These are phyloP conservation scores for Sturnira hondurensis DNA, from an alignment of 2,113 vertebrate species.

Conservation along the genomic window DNA sequence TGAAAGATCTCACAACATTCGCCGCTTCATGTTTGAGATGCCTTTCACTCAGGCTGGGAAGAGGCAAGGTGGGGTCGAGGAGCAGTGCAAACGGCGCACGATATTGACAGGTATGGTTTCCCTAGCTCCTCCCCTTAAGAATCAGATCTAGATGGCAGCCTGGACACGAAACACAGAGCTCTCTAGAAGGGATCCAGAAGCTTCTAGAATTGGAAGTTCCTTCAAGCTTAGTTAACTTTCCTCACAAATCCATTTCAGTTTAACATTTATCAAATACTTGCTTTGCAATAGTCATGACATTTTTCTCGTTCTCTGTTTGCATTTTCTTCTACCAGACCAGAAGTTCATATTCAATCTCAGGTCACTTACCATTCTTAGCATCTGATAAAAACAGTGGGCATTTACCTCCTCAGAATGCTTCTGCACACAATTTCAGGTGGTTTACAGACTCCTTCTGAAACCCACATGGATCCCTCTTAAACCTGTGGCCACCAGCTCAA, in stretches of 20 bases:
- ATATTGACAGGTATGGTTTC: conserved; percentile 89
- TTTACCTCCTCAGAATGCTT: neutral
- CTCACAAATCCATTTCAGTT: neutral
- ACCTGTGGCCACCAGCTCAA: neutral
- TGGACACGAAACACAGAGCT: neutral
- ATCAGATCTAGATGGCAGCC: neutral
- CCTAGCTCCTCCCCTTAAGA: accelerated
- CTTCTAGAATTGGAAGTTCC: neutral
- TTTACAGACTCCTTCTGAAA: neutral
- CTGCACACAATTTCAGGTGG: neutral
- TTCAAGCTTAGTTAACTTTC: neutral
- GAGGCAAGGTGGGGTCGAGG: conserved; percentile 94
- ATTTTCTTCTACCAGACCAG: neutral
- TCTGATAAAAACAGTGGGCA: neutral
- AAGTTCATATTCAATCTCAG: neutral
- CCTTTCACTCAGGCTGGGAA: conserved; percentile 96
- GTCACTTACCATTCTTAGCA: neutral
- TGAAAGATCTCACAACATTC: conserved; percentile 96
- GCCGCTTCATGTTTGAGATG: conserved; percentile 98
- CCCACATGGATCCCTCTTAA: no score
- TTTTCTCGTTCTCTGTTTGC: neutral
- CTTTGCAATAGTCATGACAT: neutral
- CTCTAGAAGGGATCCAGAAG: neutral
- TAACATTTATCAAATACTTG: neutral
- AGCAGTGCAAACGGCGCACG: conserved; percentile 96